Conservation (phyloP, 2,888 invertebrate species). For the Microctonus hyperodae region DNA sequence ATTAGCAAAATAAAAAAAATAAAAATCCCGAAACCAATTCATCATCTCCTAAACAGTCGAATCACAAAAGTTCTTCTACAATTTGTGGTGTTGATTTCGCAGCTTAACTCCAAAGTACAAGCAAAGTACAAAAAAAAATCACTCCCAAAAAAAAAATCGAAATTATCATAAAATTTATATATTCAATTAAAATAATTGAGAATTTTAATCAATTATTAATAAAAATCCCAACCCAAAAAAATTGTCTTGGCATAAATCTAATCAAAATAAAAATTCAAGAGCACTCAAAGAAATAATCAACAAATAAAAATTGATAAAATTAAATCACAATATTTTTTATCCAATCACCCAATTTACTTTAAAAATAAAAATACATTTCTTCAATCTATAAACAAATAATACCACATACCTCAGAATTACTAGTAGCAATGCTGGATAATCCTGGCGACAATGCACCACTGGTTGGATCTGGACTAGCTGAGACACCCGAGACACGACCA, state of each 20-base stretch:
- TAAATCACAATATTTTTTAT: too few relatives aligned
- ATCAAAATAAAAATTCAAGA: too few relatives aligned
- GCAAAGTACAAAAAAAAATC: background rate
- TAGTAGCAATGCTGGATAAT: constrained; percentile 79
- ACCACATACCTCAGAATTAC: constrained; percentile 82
- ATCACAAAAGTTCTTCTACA: constrained; percentile 11
- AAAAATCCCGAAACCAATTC: constrained; percentile 14
- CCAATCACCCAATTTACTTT: too few relatives aligned
- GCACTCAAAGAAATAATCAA: too few relatives aligned
- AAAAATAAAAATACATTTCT: too few relatives aligned
- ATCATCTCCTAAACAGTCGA: constrained; percentile 23
- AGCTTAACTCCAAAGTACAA: background rate
- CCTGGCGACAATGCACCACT: constrained; percentile 71
- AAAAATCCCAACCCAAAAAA: too few relatives aligned
- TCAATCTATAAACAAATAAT: too few relatives aligned
- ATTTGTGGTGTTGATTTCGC: background rate
- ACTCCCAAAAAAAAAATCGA: background rate
- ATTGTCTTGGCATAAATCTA: too few relatives aligned
- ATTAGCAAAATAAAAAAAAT: background rate
- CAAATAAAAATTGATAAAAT: too few relatives aligned
- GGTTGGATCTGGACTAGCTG: constrained; percentile 50
- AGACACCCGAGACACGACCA: constrained; percentile 62
- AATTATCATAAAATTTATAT: background rate
- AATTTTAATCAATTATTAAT: too few relatives aligned
- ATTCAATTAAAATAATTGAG: too few relatives aligned